Percentiles rank a stretch among this genome's conserved stretches.
Evolutionary conservation across 2,797 vertebrate species (phyloP).

Genomic region (Sarcoramphus papa): DNA sequence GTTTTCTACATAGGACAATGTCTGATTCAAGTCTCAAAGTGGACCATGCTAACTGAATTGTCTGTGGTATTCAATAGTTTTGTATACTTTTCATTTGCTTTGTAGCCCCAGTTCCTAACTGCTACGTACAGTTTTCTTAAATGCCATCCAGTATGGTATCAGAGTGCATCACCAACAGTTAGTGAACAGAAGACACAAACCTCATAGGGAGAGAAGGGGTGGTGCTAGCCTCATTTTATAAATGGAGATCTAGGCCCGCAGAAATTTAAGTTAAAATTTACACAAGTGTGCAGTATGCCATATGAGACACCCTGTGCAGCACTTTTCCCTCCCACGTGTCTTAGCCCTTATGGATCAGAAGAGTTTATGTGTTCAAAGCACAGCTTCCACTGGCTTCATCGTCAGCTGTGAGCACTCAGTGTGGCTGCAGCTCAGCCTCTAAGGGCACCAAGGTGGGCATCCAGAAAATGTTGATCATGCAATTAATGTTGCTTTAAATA

Average conservation of each 20-base stretch:
- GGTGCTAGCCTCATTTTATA: not conserved
- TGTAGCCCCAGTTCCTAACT: not conserved
- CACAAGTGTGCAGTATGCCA: not conserved
- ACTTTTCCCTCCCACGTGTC: not conserved
- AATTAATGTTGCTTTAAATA: not conserved
- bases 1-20: not conserved
- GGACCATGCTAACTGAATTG: not conserved
- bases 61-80: not conserved
- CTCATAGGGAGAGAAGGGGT: not conserved
- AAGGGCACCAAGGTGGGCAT: not conserved
- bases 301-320: not conserved
- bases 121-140: not conserved
- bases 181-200: not conserved
- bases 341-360: fast-evolving
- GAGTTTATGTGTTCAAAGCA: not conserved
- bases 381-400: not conserved
- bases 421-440: not conserved
- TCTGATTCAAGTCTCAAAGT: not conserved
- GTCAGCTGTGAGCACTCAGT: not conserved
- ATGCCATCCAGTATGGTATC: not conserved
- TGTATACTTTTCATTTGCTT: not conserved
- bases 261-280: not conserved
- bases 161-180: not conserved
- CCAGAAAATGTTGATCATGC: not conserved
- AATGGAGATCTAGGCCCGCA: not conserved